Percentiles rank a stretch among this genome's conserved stretches.
Evolutionary conservation across 2,888 invertebrate genomes (phyloP).

Genomic region (Pediacus dermestoides): DNA sequence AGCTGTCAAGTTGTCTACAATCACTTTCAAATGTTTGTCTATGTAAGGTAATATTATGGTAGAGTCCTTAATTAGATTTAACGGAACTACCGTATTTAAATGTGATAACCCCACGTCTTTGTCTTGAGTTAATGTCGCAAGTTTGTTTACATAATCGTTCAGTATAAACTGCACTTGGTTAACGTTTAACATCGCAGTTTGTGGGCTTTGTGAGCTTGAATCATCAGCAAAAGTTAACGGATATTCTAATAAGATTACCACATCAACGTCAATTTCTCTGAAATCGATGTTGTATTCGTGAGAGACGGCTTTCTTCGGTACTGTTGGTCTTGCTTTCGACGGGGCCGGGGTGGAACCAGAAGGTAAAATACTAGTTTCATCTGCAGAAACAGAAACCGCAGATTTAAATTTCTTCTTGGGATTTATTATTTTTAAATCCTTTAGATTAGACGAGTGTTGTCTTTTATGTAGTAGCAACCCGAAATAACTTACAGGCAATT

Average conservation of each 20-base stretch:
- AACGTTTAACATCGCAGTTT: constrained; percentile 29
- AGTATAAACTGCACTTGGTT: constrained; percentile 52
- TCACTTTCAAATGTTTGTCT: constrained; percentile 46
- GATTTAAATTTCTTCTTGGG: constrained; percentile 38
- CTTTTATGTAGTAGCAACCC: constrained; percentile 16
- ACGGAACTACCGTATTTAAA: constrained; percentile 38
- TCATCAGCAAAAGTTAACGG: constrained; percentile 37
- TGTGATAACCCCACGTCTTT: constrained; percentile 38
- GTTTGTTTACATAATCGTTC: constrained; percentile 58
- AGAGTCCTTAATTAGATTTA: constrained; percentile 43
- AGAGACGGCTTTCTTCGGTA: no score
- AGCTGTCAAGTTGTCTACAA: constrained; percentile 51
- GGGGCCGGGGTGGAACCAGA: no score
- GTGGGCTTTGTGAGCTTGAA: constrained; percentile 34
- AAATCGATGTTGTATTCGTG: constrained; percentile 30
- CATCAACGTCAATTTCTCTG: constrained; percentile 60
- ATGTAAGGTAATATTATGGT: constrained; percentile 52
- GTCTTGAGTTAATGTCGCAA: constrained; percentile 48
- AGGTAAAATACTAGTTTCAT: no score
- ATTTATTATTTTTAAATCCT: constrained; percentile 21
- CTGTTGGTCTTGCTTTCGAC: constrained; percentile 11
- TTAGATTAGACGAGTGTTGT: constrained; percentile 19
- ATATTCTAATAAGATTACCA: constrained; percentile 52
- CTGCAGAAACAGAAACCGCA: no score
- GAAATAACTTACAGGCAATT: constrained; percentile 54